Percentiles rank a stretch among this genome's conserved stretches.
phyloP scores from a whole-genome alignment of 2,113 vertebrate genomes.

The Heterochromis multidens region DNA sequence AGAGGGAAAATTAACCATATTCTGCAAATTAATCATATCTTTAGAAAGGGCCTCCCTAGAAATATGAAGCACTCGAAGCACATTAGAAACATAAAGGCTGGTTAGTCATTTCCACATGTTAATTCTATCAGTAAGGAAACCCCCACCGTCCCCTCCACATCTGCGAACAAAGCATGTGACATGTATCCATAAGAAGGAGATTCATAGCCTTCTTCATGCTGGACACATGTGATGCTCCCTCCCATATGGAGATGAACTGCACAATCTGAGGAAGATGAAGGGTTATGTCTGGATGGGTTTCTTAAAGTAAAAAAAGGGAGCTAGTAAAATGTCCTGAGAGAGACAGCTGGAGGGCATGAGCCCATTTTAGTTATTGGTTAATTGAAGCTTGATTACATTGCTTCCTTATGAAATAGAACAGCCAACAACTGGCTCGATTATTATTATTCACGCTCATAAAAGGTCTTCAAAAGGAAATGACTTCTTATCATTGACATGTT shows the following conservation, averaged over 20 bases:
- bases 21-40: conserved; percentile 68
- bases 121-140: conserved; percentile 72
- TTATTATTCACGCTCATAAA: conserved; percentile 67
- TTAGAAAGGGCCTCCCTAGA: conserved; percentile 61
- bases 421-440: conserved; percentile 65
- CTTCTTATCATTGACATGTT: conserved; percentile 52
- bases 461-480: conserved; percentile 72
- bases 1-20: conserved; percentile 59
- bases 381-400: conserved; percentile 73
- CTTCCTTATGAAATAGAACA: conserved; percentile 58
- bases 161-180: conserved; percentile 69
- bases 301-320: background rate
- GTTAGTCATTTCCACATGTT: conserved; percentile 74
- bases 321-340: conserved; percentile 52
- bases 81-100: conserved; percentile 63
- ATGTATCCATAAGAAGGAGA: conserved; percentile 66
- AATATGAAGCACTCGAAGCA: conserved; percentile 60
- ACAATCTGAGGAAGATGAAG: background rate
- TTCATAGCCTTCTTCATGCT: conserved; percentile 61
- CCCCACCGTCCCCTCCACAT: conserved; percentile 50
- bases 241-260: conserved; percentile 54
- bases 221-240: conserved; percentile 66
- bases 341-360: conserved; percentile 55
- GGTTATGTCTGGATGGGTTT: conserved; percentile 11
- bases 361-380: conserved; percentile 73